Evolutionary conservation across 2,888 invertebrate genomes (phyloP).

Genomic region (Euplexia lucipara): DNA sequence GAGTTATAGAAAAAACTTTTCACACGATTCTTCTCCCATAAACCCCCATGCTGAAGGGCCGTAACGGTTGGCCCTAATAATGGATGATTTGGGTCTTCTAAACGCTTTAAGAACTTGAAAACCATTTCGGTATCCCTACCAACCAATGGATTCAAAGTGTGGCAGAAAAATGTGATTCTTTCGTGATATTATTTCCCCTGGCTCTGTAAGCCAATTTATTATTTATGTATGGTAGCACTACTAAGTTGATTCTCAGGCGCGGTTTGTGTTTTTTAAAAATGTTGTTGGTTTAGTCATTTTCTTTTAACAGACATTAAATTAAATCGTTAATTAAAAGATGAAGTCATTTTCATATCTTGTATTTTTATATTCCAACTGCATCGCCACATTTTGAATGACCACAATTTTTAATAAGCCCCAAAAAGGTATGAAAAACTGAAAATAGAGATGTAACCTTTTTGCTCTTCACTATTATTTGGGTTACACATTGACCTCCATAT

Average conservation of each 20-base stretch:
- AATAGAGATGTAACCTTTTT: slow-evolving; percentile 1
- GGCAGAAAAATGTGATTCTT: slow-evolving; percentile 19
- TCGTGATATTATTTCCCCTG: background rate
- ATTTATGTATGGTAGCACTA: slow-evolving; percentile 23
- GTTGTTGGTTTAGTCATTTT: background rate
- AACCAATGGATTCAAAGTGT: background rate
- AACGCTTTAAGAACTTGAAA: slow-evolving; percentile 41
- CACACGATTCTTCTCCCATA: slow-evolving; percentile 73
- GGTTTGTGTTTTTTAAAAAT: slow-evolving; percentile 12
- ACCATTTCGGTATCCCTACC: slow-evolving; percentile 48
- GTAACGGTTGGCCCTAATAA: slow-evolving; percentile 76
- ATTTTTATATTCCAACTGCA: background rate
- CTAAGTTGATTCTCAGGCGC: slow-evolving; percentile 11
- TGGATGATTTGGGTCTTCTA: slow-evolving; percentile 71
- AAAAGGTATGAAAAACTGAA: slow-evolving; percentile 1
- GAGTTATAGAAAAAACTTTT: slow-evolving; percentile 66
- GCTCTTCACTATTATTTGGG: background rate
- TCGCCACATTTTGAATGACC: background rate
- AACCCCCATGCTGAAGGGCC: slow-evolving; percentile 75
- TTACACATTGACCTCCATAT: slow-evolving; percentile 31
- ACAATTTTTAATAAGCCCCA: background rate
- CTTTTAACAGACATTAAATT: background rate
- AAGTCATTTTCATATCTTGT: no score
- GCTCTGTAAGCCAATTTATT: slow-evolving; percentile 8
- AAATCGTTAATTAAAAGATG: background rate